phyloP scores from a whole-genome alignment of 1,140 invertebrate species.

The Galleria mellonella region DNA sequence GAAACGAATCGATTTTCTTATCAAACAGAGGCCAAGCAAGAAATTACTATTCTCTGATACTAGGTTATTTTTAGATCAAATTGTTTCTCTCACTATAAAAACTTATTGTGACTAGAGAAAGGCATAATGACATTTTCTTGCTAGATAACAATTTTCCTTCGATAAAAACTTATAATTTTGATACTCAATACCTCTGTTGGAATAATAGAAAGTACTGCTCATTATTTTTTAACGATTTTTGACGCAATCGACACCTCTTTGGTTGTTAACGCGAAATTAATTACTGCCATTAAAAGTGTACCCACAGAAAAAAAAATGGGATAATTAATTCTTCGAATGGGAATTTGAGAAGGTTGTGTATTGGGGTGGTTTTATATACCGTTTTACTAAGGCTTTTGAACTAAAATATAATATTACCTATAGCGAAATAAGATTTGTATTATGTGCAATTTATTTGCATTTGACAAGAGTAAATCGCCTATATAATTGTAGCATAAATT shows the following conservation, averaged over 20 bases:
- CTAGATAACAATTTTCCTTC: conserved; percentile 6
- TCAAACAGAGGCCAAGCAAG: conserved; percentile 17
- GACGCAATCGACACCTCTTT: conserved; percentile 45
- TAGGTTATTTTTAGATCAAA: conserved; percentile 14
- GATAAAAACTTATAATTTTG: conserved; percentile 22
- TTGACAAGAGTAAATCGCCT: too few species aligned
- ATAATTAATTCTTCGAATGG: conserved; percentile 36
- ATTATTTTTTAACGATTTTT: conserved; percentile 45
- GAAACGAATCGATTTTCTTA: conserved; percentile 53
- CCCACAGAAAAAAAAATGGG: conserved; percentile 24
- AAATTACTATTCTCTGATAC: too few species aligned
- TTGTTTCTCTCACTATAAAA: conserved; percentile 27
- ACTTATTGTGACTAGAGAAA: background rate
- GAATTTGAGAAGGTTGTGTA: conserved; percentile 58
- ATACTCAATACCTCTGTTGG: conserved; percentile 33
- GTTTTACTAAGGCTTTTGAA: too few species aligned
- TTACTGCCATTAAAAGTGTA: conserved; percentile 38
- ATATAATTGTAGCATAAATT: too few species aligned
- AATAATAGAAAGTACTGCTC: conserved; percentile 33
- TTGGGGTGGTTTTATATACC: conserved; percentile 22
- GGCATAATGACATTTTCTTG: background rate
- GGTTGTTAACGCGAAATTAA: conserved; percentile 53
- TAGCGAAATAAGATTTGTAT: too few species aligned
- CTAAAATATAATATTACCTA: too few species aligned
- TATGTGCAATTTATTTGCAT: too few species aligned